These are phyloP conservation scores for Phylloscopus collybita DNA, from an alignment of 2,797 vertebrate genomes.

Conservation along the genomic window DNA sequence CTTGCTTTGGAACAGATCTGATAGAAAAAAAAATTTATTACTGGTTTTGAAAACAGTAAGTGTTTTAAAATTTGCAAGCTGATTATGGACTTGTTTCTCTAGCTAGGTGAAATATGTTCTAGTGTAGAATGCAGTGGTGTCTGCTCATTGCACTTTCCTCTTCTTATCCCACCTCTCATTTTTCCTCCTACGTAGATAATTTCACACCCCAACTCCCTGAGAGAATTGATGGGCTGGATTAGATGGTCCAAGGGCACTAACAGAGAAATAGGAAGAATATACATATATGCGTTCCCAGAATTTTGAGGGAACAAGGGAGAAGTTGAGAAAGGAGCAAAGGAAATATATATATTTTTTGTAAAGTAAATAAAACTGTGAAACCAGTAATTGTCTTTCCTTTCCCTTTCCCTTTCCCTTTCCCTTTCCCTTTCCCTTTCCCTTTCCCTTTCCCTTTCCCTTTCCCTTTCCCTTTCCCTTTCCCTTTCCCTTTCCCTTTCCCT, in stretches of 20 bases:
- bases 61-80: neutral
- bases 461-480: neutral
- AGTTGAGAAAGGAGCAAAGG: neutral
- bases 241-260: neutral
- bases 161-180: neutral
- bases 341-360: neutral
- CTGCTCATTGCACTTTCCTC: neutral
- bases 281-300: neutral
- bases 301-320: neutral
- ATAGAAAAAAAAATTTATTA: neutral
- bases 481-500: too few species aligned
- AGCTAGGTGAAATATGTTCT: neutral
- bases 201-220: neutral
- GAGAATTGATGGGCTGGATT: neutral
- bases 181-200: neutral
- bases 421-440: neutral
- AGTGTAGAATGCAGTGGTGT: neutral
- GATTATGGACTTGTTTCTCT: neutral
- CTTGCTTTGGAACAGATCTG: neutral
- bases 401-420: too few species aligned
- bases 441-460: too few species aligned
- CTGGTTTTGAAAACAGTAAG: neutral
- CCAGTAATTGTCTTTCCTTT: fast-evolving
- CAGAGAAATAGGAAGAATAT: neutral
- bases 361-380: neutral